phyloP scores from a whole-genome alignment of 1,140 invertebrate genomes.

The Zaprionus africanus region DNA sequence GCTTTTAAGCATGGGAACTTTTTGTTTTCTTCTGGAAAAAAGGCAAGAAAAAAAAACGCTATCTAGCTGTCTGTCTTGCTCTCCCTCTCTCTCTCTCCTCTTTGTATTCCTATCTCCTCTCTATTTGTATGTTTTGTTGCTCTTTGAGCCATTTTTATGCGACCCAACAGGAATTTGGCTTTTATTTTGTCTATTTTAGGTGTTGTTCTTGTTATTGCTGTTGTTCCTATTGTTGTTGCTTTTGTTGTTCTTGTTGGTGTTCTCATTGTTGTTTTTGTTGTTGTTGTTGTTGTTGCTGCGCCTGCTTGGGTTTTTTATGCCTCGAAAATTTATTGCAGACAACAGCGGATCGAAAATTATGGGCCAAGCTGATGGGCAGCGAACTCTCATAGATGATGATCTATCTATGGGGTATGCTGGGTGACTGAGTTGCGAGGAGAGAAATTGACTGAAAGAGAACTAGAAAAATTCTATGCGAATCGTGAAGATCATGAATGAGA shows the following conservation, averaged over 20 bases:
- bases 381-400: neutral
- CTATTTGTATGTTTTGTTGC: conserved; percentile 46
- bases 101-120: too few relatives aligned
- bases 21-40: conserved; percentile 65
- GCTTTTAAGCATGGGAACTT: conserved; percentile 83
- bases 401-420: neutral
- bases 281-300: conserved; percentile 18
- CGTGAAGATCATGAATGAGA: too few relatives aligned
- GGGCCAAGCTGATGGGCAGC: conserved; percentile 30
- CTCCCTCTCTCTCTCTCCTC: conserved; percentile 16
- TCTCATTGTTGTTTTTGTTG: conserved; percentile 40
- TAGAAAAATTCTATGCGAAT: neutral
- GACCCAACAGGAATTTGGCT: conserved; percentile 71
- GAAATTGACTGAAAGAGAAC: too few relatives aligned
- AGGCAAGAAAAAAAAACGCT: conserved; percentile 26
- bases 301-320: conserved; percentile 61
- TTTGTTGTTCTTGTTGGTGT: conserved; percentile 4
- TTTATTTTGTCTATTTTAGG: conserved; percentile 72
- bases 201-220: conserved; percentile 50
- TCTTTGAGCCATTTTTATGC: conserved; percentile 60
- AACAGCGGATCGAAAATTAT: conserved; percentile 71
- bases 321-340: conserved; percentile 78
- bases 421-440: neutral
- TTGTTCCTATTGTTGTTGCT: conserved; percentile 25
- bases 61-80: conserved; percentile 17